Evolutionary conservation across 2,113 vertebrate genomes (phyloP), one percentile per base, ranked within the genome.

Genomic region (Thalassoma bifasciatum): DNA sequence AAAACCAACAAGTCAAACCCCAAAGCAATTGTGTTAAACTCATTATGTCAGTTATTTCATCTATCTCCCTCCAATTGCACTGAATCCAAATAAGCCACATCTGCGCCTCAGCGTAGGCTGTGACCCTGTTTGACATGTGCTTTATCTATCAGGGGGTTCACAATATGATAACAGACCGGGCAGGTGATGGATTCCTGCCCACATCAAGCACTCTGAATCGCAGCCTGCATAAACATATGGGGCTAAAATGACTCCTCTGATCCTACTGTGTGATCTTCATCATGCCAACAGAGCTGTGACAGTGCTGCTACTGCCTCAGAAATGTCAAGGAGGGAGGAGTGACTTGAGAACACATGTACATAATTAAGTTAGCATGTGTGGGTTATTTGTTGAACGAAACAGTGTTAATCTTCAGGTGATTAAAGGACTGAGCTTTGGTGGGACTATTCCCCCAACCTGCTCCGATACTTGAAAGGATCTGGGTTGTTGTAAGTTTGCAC

Each of bases 21-120:
- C 56, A 46, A 65, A 69, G 63, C 53, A 60, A 77, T 66, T 82
- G 76, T 26, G 16, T 63, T 67, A 72, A 75, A 65, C 8, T 1
- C 71, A 75, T 74, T 46, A 71, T 59, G 10, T 47, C 36, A 50
- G 38, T 73, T 66, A 75, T 71, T 57, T 83, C 71, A 83, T 71
- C 44, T 49, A 66, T 74, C 87, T 79, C 59, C 16, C 61, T 68
- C 44, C 46, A 19, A 51, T 60, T 10, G 1, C 54, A 36, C 54
- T 7, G n/a, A 84, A 80, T 72, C 81, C 65, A 87, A 86, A 86
- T 70, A 89, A 81, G 79, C 58, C 81, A 72, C 82, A 85, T 83
- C 40, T 86, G 82, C 56, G 53, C 69, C 69, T 73, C 52, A 36
- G 52, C 52, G 69, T 66, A 75, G 53, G 53, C 42, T 49, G 65